Evolutionary conservation across 2,113 vertebrate species (phyloP).

Genomic region (Holacanthus passer): DNA sequence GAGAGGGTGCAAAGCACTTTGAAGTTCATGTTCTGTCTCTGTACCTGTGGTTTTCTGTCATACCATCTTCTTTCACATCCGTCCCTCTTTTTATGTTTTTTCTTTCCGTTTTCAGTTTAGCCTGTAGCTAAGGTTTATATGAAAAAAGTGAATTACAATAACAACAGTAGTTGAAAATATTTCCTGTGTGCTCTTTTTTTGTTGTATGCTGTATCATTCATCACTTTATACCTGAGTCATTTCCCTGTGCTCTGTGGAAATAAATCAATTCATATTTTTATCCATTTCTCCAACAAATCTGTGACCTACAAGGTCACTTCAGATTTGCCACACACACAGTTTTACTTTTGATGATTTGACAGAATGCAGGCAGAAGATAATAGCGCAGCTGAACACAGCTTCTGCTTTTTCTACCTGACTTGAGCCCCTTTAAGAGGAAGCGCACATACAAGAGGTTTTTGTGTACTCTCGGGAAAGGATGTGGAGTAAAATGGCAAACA

Average conservation of each 20-base stretch:
- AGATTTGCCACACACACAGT: constrained; percentile 44
- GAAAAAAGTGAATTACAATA: background rate
- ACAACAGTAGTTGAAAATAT: background rate
- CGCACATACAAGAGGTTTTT: constrained; percentile 38
- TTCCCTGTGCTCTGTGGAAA: constrained; percentile 21
- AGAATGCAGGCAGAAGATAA: constrained; percentile 44
- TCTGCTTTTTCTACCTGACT: constrained; percentile 64
- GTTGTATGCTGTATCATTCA: constrained; percentile 5
- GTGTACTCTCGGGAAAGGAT: constrained; percentile 59
- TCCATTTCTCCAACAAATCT: background rate
- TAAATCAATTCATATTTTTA: constrained; percentile 33
- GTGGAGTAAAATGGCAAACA: constrained; percentile 64
- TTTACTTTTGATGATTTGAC: constrained; percentile 68
- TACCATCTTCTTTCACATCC: constrained; percentile 7
- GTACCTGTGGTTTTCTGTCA: constrained; percentile 20
- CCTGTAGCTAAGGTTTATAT: background rate
- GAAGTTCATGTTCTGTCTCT: constrained; percentile 42
- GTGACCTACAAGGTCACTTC: constrained; percentile 41
- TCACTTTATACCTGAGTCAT: constrained; percentile 31
- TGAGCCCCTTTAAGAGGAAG: constrained; percentile 67
- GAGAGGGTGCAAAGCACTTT: background rate
- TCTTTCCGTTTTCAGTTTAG: background rate
- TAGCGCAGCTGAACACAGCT: constrained; percentile 37
- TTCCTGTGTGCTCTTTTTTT: background rate
- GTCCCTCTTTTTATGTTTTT: background rate